Evolutionary conservation across 2,888 invertebrate genomes (phyloP), one percentile per base, ranked within the genome.

Genomic region (Byasa hedistus): DNA sequence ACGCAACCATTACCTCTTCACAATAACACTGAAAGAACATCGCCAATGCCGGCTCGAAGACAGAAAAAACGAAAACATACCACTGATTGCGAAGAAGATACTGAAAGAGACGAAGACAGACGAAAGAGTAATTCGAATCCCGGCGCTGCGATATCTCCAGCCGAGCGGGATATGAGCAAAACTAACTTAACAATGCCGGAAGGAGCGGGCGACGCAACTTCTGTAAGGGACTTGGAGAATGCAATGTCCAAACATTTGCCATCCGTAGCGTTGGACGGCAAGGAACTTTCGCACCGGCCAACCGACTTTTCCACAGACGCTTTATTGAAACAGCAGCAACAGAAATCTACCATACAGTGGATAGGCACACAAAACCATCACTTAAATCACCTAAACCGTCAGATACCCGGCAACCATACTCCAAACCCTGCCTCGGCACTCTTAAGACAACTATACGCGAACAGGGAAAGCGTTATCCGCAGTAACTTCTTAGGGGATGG

Each of bases 201-300:
- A 79, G 83, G 86, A 17, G 76, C 85, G 0, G 81, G 87, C 1
- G 92, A 92, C 56, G 90, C 90, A 0, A 93, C 94, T 0, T 96
- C 97, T 1, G 97, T 98, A 0, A 97, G 98, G 85, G 98, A 98
- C 78, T 91, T 98, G 74, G 98, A 98, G 85, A 97, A 98, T 79
- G 98, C 97, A 57, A 98, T 98, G 98, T 98, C 98, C 23, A 98
- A 98, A 80, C 98, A 98, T 89, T 90, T 98, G 67, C 96, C 96
- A 0, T 83, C 85, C 3, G 82, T 82, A 3, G 91, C 93, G 57
- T 85, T 94, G 72, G 92, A 92, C 64, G 90, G 89, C 0, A 91
- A 92, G 66, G 90, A 92, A 77, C 87, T 93, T 61, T 87, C 93
- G 0, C 94, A 95, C 77, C 94, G 95, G 75, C 95, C 96, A 1